Conservation (phyloP, 2,113 vertebrate species). For the Ctenodactylus gundi region DNA sequence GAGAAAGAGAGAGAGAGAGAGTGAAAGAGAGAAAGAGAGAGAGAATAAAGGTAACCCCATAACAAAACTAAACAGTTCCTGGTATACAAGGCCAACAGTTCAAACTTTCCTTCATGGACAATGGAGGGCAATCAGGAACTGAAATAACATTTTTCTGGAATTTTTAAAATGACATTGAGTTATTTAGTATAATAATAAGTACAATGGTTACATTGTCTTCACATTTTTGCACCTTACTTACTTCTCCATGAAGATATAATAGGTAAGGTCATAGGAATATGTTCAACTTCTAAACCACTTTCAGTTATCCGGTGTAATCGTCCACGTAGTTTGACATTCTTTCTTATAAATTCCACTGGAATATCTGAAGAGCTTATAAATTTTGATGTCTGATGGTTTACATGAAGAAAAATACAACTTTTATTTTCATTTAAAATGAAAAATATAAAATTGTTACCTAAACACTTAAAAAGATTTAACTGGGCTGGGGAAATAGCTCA, state of each 20-base stretch:
- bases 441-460: slow-evolving; percentile 5
- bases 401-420: slow-evolving; percentile 45
- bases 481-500: not conserved
- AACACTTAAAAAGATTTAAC: slow-evolving; percentile 13
- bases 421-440: slow-evolving; percentile 45
- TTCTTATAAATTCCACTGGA: slow-evolving; percentile 90
- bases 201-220: not conserved
- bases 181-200: not conserved
- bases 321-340: slow-evolving; percentile 91
- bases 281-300: slow-evolving; percentile 91
- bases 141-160: not conserved
- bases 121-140: not conserved
- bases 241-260: slow-evolving; percentile 86
- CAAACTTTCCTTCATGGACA: not conserved
- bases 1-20: not conserved
- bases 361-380: slow-evolving; percentile 90
- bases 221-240: slow-evolving; percentile 74
- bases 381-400: slow-evolving; percentile 87
- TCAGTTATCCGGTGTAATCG: slow-evolving; percentile 87
- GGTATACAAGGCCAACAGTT: not conserved
- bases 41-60: not conserved
- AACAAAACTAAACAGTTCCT: not conserved
- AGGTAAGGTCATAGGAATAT: slow-evolving; percentile 92
- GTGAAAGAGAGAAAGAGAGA: not conserved
- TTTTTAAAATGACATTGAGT: not conserved